Evolutionary conservation across 92 coral and sea anemone genomes (phyloP), one percentile per base, ranked within the genome.

Genomic region (Parazoanthus swiftii): DNA sequence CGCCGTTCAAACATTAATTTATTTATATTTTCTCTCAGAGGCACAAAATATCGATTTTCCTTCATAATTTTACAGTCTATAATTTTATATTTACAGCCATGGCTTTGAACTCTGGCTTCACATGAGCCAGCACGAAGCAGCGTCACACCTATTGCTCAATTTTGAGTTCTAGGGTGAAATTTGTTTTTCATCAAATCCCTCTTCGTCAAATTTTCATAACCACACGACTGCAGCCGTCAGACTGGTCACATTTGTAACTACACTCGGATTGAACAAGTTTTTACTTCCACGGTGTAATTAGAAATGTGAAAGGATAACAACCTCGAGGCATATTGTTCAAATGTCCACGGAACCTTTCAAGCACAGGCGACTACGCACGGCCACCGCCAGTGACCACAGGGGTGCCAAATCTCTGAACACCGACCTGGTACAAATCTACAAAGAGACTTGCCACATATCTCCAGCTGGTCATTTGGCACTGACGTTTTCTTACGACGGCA

Each of bases 31-130:
- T 85, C 84, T 80, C 76, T 93, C 85, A 50, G 89, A 80, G 90
- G 87, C 95, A 91, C 93, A 93, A 93, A 93, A 93, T 93, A 93
- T 88, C 90, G 93, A 91, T 91, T 88, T 85, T 92, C 82, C 85
- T 85, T 85, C 79, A 74, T 70, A 77, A 74, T 90, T 82, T 92
- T 90, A 87, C 94, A 90, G 80, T 92, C 92, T 85, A 59, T 89
- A 88, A 91, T 85, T 85, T 79, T 66, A 77, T 88, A 91, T 90
- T 89, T 90, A 90, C 94, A 86, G 93, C 91, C 87, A 81, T 67
- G 77, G 46, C 42, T 71, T 80, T 71, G 87, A 84, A 85, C 35
- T 82, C 85, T 77, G 71, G 86, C 67, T 20, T 59, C 82, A 46
- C 51, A 67, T 51, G 21, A 85, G 23, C 87, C 72, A 81, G 54